phyloP scores from a whole-genome alignment of 2,888 invertebrate genomes.

The Lasioglossum calceatum region DNA sequence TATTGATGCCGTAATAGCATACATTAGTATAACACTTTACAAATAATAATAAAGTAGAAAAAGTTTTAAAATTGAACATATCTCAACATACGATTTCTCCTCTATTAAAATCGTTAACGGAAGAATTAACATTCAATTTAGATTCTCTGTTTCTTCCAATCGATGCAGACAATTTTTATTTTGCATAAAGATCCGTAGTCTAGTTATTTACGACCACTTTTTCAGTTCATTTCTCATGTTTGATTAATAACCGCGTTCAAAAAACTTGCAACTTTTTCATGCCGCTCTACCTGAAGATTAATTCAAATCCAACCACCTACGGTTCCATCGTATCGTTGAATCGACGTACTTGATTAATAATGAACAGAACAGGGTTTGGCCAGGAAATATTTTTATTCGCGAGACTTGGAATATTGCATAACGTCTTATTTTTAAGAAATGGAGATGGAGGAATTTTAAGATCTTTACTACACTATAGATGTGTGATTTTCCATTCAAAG shows the following conservation, averaged over 20 bases:
- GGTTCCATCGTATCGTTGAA: background rate
- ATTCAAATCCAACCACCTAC: background rate
- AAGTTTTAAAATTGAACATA: too few relatives aligned
- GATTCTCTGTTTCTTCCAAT: too few relatives aligned
- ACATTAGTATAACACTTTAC: too few relatives aligned
- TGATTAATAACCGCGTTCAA: background rate
- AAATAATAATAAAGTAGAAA: too few relatives aligned
- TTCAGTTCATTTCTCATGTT: background rate
- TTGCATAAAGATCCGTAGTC: too few relatives aligned
- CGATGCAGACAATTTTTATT: too few relatives aligned
- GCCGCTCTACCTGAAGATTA: background rate
- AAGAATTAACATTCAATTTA: too few relatives aligned
- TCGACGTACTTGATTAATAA: background rate
- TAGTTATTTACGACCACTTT: background rate
- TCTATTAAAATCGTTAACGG: too few relatives aligned
- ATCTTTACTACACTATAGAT: background rate
- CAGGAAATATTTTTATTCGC: background rate
- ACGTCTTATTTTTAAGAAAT: background rate
- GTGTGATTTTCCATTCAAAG: too few relatives aligned
- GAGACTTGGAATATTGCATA: background rate
- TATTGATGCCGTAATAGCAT: too few relatives aligned
- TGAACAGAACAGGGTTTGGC: background rate
- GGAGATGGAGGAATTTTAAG: background rate
- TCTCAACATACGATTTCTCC: too few relatives aligned
- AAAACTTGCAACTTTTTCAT: background rate